Conservation (phyloP, 2,113 vertebrate species). For the Hirundichthys speculiger region DNA sequence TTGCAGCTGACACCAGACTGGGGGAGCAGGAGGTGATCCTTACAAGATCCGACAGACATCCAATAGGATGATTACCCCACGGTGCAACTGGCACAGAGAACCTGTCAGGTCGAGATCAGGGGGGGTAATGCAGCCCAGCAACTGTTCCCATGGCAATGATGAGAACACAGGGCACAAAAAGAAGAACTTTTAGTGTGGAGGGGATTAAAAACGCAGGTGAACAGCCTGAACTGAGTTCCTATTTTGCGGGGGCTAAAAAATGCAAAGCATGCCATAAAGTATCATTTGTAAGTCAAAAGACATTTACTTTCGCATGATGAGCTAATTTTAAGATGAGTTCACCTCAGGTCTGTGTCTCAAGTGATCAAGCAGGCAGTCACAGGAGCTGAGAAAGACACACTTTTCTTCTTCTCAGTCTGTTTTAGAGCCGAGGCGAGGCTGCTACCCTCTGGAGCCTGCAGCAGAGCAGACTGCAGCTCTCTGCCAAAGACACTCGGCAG, state of each 20-base stretch:
- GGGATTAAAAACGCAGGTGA: constrained; percentile 32
- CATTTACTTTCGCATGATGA: not conserved
- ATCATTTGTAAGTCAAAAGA: constrained; percentile 24
- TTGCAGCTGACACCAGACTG: not conserved
- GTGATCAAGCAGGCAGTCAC: constrained; percentile 15
- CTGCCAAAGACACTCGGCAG: constrained; percentile 24
- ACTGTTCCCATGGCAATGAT: constrained; percentile 67
- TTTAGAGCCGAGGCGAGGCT: not conserved
- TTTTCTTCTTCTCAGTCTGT: not conserved
- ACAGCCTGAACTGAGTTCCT: not conserved
- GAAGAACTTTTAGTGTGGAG: constrained; percentile 12
- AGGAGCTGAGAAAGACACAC: constrained; percentile 45
- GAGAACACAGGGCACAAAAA: constrained; percentile 41
- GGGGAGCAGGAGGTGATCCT: constrained; percentile 21
- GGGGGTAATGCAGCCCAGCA: constrained; percentile 41
- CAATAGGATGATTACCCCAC: constrained; percentile 38
- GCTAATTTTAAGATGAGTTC: constrained; percentile 4
- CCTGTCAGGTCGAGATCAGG: constrained; percentile 47
- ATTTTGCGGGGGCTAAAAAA: constrained; percentile 14
- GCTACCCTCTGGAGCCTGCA: constrained; percentile 30
- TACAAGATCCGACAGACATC: constrained; percentile 44
- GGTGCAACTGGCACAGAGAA: constrained; percentile 39
- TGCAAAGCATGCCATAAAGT: not conserved
- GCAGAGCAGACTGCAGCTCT: constrained; percentile 28
- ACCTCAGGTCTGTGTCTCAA: constrained; percentile 2